These are phyloP conservation scores for Acronicta leporina DNA, from an alignment of 2,888 invertebrate species.

Conservation along the genomic window DNA sequence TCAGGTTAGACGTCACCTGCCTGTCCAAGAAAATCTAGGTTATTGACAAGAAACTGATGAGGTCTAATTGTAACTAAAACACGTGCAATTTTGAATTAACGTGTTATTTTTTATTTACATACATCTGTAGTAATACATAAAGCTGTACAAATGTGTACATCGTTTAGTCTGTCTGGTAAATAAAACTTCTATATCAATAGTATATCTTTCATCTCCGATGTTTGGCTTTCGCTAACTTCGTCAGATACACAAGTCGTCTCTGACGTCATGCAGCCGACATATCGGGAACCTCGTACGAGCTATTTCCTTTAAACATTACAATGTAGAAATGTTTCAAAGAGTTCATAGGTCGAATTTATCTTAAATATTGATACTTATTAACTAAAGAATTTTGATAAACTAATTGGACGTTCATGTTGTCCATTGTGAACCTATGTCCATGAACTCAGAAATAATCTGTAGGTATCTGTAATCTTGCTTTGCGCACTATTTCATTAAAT, in stretches of 20 bases:
- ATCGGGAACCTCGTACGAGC: conserved; percentile 20
- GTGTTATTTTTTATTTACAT: background rate
- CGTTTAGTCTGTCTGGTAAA: conserved; percentile 30
- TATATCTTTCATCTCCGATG: conserved; percentile 43
- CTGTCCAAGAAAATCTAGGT: too few species aligned
- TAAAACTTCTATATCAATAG: conserved; percentile 23
- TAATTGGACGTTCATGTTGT: background rate
- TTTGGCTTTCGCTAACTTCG: conserved; percentile 42
- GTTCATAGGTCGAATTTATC: conserved; percentile 19
- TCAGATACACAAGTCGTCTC: conserved; percentile 23
- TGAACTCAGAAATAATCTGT: background rate
- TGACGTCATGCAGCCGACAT: conserved; percentile 36
- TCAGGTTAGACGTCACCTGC: too few species aligned
- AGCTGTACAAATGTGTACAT: conserved; percentile 30
- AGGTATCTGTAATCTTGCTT: background rate
- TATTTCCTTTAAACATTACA: conserved; percentile 34
- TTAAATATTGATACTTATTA: conserved; percentile 8
- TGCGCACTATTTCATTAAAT: background rate
- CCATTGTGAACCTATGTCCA: conserved; percentile 2
- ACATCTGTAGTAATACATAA: conserved; percentile 6
- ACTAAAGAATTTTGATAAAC: conserved; percentile 5
- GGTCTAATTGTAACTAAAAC: background rate
- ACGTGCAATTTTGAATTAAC: background rate
- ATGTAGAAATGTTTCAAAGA: conserved; percentile 13
- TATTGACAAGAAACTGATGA: too few species aligned